A percentile compares a stretch with the other conserved stretches of the same genome.
phyloP scores from a whole-genome alignment of 2,797 vertebrate genomes.

The Sylvilagus floridanus region DNA sequence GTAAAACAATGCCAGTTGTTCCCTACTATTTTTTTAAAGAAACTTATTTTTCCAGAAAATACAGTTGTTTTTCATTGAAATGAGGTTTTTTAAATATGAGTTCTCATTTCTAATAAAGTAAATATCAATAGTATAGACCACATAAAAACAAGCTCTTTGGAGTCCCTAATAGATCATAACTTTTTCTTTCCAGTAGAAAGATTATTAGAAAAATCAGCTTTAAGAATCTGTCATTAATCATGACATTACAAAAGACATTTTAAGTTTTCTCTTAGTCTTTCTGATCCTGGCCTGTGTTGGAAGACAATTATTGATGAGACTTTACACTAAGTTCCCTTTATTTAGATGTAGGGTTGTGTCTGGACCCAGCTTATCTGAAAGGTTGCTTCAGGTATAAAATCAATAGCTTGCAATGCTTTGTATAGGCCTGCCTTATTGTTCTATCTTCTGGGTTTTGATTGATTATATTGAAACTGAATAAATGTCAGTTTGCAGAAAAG shows the following conservation, averaged over 20 bases:
- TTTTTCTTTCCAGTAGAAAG: constrained; percentile 19
- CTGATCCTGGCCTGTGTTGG: neutral
- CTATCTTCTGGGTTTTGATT: neutral
- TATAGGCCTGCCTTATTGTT: neutral
- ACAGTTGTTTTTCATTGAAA: neutral
- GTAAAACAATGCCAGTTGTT: neutral
- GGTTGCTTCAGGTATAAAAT: neutral
- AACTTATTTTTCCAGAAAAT: neutral
- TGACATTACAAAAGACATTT: neutral
- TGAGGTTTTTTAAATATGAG: neutral
- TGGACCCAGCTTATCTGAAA: neutral
- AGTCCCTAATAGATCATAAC: neutral
- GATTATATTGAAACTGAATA: neutral
- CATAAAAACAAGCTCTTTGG: neutral
- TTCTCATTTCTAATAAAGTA: neutral
- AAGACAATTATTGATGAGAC: neutral
- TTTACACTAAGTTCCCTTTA: neutral
- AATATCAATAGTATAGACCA: neutral
- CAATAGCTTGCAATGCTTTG: neutral
- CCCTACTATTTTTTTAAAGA: neutral
- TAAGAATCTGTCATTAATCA: neutral
- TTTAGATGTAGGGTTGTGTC: neutral
- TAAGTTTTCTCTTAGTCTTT: constrained; percentile 8
- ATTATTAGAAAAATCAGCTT: constrained; percentile 20
- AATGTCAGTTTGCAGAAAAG: constrained; percentile 1